These are phyloP conservation scores for Eonycteris spelaea DNA, from an alignment of 2,113 vertebrate species.

Conservation along the genomic window DNA sequence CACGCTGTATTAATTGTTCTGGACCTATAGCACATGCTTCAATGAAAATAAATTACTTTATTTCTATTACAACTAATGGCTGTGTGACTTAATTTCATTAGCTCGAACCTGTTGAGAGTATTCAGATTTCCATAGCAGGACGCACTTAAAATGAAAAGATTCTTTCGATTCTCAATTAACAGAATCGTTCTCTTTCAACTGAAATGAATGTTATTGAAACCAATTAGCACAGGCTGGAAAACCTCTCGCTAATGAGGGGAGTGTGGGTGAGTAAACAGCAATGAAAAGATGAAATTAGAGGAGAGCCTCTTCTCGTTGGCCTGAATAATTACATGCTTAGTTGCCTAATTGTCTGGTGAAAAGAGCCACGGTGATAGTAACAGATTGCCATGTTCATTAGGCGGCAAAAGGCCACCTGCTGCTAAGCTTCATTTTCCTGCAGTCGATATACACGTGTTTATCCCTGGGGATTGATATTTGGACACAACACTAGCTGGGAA, in stretches of 20 bases:
- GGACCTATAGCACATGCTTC: slow-evolving; percentile 95
- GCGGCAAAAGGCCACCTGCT: slow-evolving; percentile 99
- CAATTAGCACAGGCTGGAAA: slow-evolving; percentile 99
- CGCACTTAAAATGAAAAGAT: slow-evolving; percentile 98
- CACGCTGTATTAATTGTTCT: slow-evolving; percentile 91
- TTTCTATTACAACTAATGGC: slow-evolving; percentile 92
- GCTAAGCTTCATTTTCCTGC: slow-evolving; percentile 93
- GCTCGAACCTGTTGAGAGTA: slow-evolving; percentile 95
- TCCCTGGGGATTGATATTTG: slow-evolving; percentile 95
- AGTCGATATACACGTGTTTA: slow-evolving; percentile 92
- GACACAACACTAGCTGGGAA: slow-evolving; percentile 95
- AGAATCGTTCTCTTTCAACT: slow-evolving; percentile 99
- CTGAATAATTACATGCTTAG: slow-evolving; percentile 99
- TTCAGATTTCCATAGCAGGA: slow-evolving; percentile 94
- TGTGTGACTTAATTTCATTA: slow-evolving; percentile 99
- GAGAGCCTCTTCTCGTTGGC: slow-evolving; percentile 98
- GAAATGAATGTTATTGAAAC: slow-evolving; percentile 99
- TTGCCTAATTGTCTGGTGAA: slow-evolving; percentile 99
- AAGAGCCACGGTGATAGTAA: slow-evolving; percentile 93
- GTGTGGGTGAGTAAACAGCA: slow-evolving; percentile 99
- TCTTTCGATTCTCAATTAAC: slow-evolving; percentile 98
- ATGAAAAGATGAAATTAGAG: slow-evolving; percentile 99
- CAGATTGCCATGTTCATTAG: slow-evolving; percentile 99
- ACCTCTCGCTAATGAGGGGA: slow-evolving; percentile 99
- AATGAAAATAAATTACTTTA: slow-evolving; percentile 99